Conservation (phyloP, 2,888 invertebrate species). For the Eupithecia insigniata region DNA sequence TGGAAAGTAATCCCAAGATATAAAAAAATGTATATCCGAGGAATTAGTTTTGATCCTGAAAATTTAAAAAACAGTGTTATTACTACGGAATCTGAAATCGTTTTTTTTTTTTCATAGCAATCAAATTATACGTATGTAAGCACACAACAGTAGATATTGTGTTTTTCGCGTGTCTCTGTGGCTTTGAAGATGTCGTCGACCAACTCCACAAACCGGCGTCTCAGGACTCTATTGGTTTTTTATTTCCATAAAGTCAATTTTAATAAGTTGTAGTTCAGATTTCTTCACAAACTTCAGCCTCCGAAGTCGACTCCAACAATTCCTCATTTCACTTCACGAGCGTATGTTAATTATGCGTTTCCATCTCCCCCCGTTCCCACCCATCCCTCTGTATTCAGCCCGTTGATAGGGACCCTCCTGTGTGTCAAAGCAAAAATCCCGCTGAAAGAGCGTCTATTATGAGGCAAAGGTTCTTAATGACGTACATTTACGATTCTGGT, state of each 20-base stretch:
- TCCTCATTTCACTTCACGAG: not conserved
- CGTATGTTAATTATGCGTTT: not conserved
- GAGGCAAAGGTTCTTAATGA: not conserved
- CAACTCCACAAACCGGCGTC: not conserved
- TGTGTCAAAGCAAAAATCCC: conserved; percentile 10
- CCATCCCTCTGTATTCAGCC: not conserved
- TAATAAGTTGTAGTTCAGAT: not conserved
- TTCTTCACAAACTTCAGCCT: not conserved
- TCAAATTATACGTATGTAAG: too few species aligned
- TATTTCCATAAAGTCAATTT: not conserved
- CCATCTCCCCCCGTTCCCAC: not conserved
- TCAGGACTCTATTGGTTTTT: not conserved
- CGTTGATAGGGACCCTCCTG: not conserved
- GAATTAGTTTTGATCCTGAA: too few species aligned
- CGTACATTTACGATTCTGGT: not conserved
- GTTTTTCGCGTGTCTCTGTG: too few species aligned
- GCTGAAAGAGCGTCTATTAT: not conserved
- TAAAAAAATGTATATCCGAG: too few species aligned
- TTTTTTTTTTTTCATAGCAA: too few species aligned
- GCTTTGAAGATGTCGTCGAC: too few species aligned
- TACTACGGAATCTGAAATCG: too few species aligned
- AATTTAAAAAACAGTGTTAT: too few species aligned
- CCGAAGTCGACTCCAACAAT: not conserved
- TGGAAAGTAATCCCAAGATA: too few species aligned
- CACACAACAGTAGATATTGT: too few species aligned